Conservation (phyloP, 1,140 invertebrate genomes). For the Acromyrmex echinatior region DNA sequence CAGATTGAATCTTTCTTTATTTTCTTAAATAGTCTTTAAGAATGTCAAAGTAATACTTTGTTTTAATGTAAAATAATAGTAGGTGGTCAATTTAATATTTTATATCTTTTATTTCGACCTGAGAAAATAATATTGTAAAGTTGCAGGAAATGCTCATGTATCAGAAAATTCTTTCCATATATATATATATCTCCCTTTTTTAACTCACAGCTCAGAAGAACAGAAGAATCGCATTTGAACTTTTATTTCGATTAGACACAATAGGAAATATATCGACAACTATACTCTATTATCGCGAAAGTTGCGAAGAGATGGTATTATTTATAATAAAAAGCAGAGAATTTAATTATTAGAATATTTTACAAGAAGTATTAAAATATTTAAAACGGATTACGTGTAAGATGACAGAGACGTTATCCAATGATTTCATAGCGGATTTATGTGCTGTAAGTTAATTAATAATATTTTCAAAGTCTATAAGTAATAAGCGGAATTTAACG, state of each 20-base stretch:
- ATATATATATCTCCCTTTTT: slow-evolving; percentile 61
- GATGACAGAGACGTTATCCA: neutral
- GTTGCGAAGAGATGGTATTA: neutral
- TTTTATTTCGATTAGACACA: slow-evolving; percentile 60
- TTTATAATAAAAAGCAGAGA: neutral
- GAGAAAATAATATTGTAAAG: slow-evolving; percentile 40
- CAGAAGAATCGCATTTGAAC: slow-evolving; percentile 74
- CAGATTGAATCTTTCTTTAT: neutral
- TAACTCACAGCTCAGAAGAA: slow-evolving; percentile 68
- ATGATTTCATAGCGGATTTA: neutral
- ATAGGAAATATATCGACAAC: slow-evolving; percentile 24
- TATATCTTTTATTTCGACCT: neutral
- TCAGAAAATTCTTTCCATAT: slow-evolving; percentile 50
- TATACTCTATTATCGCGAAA: neutral
- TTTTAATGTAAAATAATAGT: slow-evolving; percentile 19
- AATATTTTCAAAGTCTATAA: slow-evolving; percentile 6
- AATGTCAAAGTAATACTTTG: neutral
- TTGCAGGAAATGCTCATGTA: slow-evolving; percentile 42
- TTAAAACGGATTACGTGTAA: neutral
- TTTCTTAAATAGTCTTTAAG: neutral
- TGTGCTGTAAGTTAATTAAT: neutral
- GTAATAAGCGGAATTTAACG: slow-evolving; percentile 7
- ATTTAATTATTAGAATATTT: slow-evolving; percentile 17
- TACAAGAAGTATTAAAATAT: neutral
- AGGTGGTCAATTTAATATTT: slow-evolving; percentile 4